Evolutionary conservation across 2,888 invertebrate genomes (phyloP).

Genomic region (Proisotoma minuta): DNA sequence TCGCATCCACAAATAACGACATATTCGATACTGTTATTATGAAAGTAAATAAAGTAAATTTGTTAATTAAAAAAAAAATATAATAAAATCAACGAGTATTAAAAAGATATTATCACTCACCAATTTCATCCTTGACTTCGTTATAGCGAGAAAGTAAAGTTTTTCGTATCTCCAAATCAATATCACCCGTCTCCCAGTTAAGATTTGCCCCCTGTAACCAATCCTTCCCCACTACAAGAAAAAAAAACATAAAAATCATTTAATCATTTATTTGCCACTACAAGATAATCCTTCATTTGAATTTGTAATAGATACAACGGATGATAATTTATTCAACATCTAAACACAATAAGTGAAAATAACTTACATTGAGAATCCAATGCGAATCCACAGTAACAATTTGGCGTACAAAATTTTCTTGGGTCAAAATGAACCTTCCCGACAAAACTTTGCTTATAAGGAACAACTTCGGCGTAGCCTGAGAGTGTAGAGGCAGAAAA

Average conservation of each 20-base stretch:
- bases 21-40: slow-evolving; percentile 48
- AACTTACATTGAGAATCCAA: slow-evolving; percentile 60
- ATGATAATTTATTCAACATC: background rate
- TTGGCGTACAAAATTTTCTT: slow-evolving; percentile 63
- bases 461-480: slow-evolving; percentile 42
- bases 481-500: slow-evolving; percentile 39
- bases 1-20: slow-evolving; percentile 46
- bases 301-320: background rate
- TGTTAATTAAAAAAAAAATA: background rate
- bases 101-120: slow-evolving; percentile 24
- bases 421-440: slow-evolving; percentile 67
- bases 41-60: background rate
- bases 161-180: slow-evolving; percentile 39
- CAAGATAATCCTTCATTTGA: background rate
- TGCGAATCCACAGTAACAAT: slow-evolving; percentile 73
- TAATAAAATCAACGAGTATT: background rate
- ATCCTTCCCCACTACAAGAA: slow-evolving; percentile 39
- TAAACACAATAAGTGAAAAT: background rate
- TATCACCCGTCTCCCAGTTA: slow-evolving; percentile 42
- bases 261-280: background rate
- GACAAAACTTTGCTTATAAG: slow-evolving; percentile 51
- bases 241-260: background rate
- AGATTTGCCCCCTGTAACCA: slow-evolving; percentile 37
- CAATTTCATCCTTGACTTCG: slow-evolving; percentile 40
- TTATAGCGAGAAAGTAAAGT: slow-evolving; percentile 43